A percentile compares a stretch with the other conserved stretches of the same genome.
Evolutionary conservation across 2,797 vertebrate species (phyloP).

Genomic region (Vireo griseus): DNA sequence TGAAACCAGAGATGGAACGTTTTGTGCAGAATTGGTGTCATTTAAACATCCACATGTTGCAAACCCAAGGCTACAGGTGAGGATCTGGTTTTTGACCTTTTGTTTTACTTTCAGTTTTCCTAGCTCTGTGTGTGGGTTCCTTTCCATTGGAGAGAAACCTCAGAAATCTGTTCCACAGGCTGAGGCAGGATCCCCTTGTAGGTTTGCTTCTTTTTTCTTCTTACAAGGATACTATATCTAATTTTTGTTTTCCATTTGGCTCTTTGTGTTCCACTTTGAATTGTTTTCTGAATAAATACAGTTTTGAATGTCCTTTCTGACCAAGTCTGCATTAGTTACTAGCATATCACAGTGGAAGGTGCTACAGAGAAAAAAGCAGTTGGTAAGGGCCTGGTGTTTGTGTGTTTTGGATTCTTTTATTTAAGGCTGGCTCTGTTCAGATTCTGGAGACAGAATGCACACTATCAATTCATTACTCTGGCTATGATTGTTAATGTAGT

Average conservation of each 20-base stretch:
- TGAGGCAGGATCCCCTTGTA: not conserved
- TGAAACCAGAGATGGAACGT: constrained; percentile 83
- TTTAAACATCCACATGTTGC: constrained; percentile 96
- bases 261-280: not conserved
- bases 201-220: not conserved
- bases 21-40: constrained; percentile 89
- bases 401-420: not conserved
- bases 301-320: not conserved
- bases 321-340: not conserved
- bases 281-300: not conserved
- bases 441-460: not conserved
- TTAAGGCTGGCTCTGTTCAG: not conserved
- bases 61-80: constrained; percentile 91
- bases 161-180: not conserved
- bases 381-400: not conserved
- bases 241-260: not conserved
- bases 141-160: not conserved
- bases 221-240: not conserved
- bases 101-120: not conserved
- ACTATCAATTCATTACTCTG: not conserved
- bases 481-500: not conserved
- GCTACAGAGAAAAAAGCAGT: not conserved
- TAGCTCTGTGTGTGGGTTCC: rapidly evolving
- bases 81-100: not conserved
- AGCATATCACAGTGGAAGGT: not conserved